Percentiles rank a stretch among this genome's conserved stretches.
These are phyloP conservation scores for Theonella swinhoei DNA, from an alignment of 37 sponge, comb jelly and placozoan species.

Conservation along the genomic window DNA sequence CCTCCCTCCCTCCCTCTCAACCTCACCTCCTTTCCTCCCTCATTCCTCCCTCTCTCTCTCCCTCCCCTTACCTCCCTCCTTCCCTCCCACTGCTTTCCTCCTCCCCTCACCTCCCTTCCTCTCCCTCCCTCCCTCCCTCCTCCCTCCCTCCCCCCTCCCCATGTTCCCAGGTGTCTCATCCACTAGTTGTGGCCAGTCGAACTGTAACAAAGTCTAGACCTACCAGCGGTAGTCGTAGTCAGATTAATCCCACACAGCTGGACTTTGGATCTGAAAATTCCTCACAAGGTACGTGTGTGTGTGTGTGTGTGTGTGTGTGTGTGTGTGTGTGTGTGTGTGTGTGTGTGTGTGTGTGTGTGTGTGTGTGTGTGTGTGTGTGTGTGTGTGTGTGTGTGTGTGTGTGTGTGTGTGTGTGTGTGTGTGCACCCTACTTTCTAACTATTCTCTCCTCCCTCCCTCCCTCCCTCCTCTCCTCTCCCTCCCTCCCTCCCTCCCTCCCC, in stretches of 20 bases:
- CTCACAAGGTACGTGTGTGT: background rate
- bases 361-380: no score
- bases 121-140: conserved; percentile 7
- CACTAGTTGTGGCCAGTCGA: background rate
- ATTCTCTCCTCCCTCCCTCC: background rate
- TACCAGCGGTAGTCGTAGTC: background rate
- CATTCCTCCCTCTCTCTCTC: background rate
- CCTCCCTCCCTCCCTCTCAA: background rate
- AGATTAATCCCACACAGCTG: background rate
- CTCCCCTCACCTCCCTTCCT: background rate
- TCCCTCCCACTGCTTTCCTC: background rate
- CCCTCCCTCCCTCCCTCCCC: background rate
- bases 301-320: no score
- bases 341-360: no score
- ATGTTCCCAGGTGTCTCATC: background rate
- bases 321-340: no score
- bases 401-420: no score
- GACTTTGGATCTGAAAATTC: background rate
- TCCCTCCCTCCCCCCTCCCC: background rate
- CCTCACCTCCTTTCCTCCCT: background rate
- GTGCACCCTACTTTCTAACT: background rate
- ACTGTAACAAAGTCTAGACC: conserved; percentile 5
- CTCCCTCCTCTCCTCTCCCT: background rate
- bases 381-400: no score
- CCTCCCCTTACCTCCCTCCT: background rate